These are phyloP conservation scores for Thomomys bottae DNA, from an alignment of 2,113 vertebrate species.

Conservation along the genomic window DNA sequence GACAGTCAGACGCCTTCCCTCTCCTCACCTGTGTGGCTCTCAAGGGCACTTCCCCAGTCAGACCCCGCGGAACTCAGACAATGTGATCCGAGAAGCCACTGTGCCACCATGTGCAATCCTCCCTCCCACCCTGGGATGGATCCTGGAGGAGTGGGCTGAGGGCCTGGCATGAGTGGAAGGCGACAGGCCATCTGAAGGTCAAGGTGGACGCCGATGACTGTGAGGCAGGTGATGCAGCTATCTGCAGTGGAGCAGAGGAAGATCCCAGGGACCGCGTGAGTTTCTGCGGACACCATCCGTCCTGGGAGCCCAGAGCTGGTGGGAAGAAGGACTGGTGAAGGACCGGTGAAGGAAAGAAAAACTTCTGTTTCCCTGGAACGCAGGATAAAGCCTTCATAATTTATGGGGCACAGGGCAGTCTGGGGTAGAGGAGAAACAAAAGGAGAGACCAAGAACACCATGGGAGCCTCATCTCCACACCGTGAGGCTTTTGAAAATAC, in stretches of 20 bases:
- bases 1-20: rapidly evolving
- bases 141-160: too few species aligned
- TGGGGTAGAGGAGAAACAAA: rapidly evolving
- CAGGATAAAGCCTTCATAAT: background rate
- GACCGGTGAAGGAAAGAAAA: background rate
- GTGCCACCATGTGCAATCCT: too few species aligned
- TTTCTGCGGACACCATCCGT: rapidly evolving
- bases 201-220: too few species aligned
- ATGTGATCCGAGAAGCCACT: too few species aligned
- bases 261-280: too few species aligned
- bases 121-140: too few species aligned
- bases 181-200: rapidly evolving
- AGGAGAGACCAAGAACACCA: background rate
- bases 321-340: rapidly evolving
- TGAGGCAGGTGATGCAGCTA: too few species aligned
- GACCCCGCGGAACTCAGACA: background rate
- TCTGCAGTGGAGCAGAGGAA: background rate
- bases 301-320: background rate
- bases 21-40: rapidly evolving
- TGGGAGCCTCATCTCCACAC: rapidly evolving
- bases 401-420: rapidly evolving
- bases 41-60: background rate
- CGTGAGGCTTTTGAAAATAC: background rate
- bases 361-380: background rate
- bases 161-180: background rate